Base-by-base conservation (phyloP, 2,113 vertebrate genomes). In the Caracal caracal region DNA sequence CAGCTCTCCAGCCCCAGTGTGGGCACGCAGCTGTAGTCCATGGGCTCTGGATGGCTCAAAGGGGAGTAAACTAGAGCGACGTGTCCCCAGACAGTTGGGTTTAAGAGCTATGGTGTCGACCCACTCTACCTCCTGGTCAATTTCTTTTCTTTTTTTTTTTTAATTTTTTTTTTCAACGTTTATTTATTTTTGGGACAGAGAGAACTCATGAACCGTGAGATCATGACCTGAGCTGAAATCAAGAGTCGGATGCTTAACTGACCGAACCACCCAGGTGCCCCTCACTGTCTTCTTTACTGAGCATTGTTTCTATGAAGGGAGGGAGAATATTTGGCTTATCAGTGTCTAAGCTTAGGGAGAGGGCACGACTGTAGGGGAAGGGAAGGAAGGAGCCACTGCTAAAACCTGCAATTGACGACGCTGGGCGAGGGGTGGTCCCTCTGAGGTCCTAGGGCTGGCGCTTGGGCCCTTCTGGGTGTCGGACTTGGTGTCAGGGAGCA, bases 351-450 rank as follows among this genome's bases (percentile, higher is more conserved):
- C 49, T 22, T 9, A 35, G 15, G 20, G 51, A 71, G 24, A 81
- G 35, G 40, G 16, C 11, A 13, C 65, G 56, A 24, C 0, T 1
- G 10, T 43, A 17, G 51, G 19, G 65, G 56, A 37, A 88, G 22
- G 43, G 15, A 90, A 43, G 24, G n/a, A 68, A 88, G 9, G 56
- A 73, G 15, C 12, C 10, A 0, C 26, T 8, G 65, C 6, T 6
- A 17, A 95, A 65, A 30, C n/a, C 75, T 90, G 75, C 20, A 40
- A 56, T 16, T 47, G 16, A 24, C 0, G 0, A 68, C 28, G 37
- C 16, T 3, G 0, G 16, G 19, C 0, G 12, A 8, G 56, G 43
- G 6, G 43, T 1, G 6, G 8, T 35, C 20, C 35, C 40, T 30
- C 13, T n/a, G 10, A 35, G 30, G 68, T 17, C 24, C 35, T 6